Evolutionary conservation across 2,888 invertebrate genomes (phyloP), one percentile per base, ranked within the genome.

Genomic region (Rutpela maculata): DNA sequence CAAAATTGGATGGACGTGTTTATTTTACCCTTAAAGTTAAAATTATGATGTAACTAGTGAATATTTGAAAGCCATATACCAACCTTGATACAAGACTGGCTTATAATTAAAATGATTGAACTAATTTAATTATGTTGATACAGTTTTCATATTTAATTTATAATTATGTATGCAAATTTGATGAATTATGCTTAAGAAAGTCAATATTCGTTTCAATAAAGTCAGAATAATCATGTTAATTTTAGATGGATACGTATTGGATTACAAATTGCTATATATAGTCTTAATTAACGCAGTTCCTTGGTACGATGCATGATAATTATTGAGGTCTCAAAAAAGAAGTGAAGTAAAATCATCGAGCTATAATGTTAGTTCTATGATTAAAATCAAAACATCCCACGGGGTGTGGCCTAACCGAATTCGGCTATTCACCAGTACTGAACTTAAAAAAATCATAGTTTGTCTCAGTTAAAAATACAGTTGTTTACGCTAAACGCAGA

Each of bases 81-180:
- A 60, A 60, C 22, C 60, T 60, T 15, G 26, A 11, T 15, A n/a
- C 31, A 60, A 7, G 60, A 22, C 60, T 31, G 6, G 31, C n/a
- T 60, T 26, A 60, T 60, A 60, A 60, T 60, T 22, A 60, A 60
- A 60, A 60, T 60, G n/a, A 60, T 60, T 60, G 15, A 60, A n/a
- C n/a, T 50, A 50, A 50, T 50, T 60, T 60, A 31, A 60, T 60
- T 60, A 31, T n/a, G n/a, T 60, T 60, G 31, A n/a, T 12, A 11
- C 15, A 26, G 60, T 31, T 11, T 60, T 22, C 59, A 43, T 43
- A 38, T 38, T 59, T 59, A 31, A 15, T 60, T n/a, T 26, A 26
- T 60, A n/a, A n/a, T n/a, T n/a, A 60, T 31, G 0, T 12, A 60
- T 60, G 10, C 26, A 60, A 26, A 26, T 10, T 60, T 26, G n/a